Base-by-base conservation (phyloP, 1,140 invertebrate species). In the Cyclina sinensis region DNA sequence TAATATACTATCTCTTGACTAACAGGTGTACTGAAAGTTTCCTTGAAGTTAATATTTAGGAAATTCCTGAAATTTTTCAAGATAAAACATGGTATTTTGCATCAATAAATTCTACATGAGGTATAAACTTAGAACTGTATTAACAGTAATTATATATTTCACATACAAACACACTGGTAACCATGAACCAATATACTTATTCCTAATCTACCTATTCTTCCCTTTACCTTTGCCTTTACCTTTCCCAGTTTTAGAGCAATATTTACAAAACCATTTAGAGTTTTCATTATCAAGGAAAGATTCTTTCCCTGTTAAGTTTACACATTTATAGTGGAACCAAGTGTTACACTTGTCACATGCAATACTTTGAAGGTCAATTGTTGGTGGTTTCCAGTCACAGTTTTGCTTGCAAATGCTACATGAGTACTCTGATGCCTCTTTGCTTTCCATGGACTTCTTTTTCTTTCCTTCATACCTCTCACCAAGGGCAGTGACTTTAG, bases 271-370 rank as follows among this genome's bases (percentile, higher is more conserved):
- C 86, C 76, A 88, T 43, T 18, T 82, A 3, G 43, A 70, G 35
- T 68, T 81, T 16, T 51, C 70, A 43, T 62, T 81, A 39, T n/a
- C 39, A 18, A 80, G 51, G 27, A 68, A 81, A n/a, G 12, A 14
- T 35, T 88, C 78, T 59, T 51, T 74, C 46, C 86, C 86, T 43
- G n/a, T 88, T 21, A 88, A 32, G 24, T 27, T 14, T 27, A 81
- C 78, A 82, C 86, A 81, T 14, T 39, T 54, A 74, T 88, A 88
- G 43, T 88, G 78, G 43, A 54, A 88, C 78, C 78, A 88, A 12
- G 57, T 32, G 39, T 81, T 82, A 51, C 86, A 88, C 27, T 54
- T 68, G 48, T 88, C 86, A 82, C 78, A 88, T 0, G 43, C 62
- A 57, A 88, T 73, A 73, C 78, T 88, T n/a, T 81, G 27, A 27